Conservation (phyloP, 2,888 invertebrate species). For the Lutraria lutraria region DNA sequence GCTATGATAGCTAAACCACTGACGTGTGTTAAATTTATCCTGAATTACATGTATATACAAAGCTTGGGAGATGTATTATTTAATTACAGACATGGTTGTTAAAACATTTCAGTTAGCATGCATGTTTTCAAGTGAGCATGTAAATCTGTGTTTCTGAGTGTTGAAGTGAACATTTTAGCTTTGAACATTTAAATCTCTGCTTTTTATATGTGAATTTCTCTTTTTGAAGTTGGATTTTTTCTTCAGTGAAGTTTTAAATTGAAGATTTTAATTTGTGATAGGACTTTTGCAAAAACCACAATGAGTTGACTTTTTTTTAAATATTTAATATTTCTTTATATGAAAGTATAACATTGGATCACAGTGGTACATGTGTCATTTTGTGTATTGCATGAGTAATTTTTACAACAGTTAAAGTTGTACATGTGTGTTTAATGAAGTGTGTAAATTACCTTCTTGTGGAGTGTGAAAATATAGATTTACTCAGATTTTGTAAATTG, state of each 20-base stretch:
- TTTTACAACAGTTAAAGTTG: neutral
- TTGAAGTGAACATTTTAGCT: neutral
- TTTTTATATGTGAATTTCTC: neutral
- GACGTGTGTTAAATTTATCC: neutral
- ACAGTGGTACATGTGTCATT: neutral
- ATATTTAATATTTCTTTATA: neutral
- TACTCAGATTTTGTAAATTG: neutral
- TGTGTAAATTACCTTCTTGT: neutral
- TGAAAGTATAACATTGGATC: neutral
- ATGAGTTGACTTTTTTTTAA: neutral
- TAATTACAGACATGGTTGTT: neutral
- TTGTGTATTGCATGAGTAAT: neutral
- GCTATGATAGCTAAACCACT: neutral
- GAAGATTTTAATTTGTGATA: conserved; percentile 8
- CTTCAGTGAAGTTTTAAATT: neutral
- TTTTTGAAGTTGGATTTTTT: neutral
- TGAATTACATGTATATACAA: neutral
- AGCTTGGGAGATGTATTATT: too few relatives aligned
- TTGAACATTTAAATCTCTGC: neutral
- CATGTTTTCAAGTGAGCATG: neutral
- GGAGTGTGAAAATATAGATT: neutral
- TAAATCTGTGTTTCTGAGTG: neutral
- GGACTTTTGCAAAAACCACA: neutral
- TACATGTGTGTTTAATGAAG: neutral
- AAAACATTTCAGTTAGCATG: neutral